Base-by-base conservation (phyloP, 2,113 vertebrate species). In the Pontoporia blainvillei region DNA sequence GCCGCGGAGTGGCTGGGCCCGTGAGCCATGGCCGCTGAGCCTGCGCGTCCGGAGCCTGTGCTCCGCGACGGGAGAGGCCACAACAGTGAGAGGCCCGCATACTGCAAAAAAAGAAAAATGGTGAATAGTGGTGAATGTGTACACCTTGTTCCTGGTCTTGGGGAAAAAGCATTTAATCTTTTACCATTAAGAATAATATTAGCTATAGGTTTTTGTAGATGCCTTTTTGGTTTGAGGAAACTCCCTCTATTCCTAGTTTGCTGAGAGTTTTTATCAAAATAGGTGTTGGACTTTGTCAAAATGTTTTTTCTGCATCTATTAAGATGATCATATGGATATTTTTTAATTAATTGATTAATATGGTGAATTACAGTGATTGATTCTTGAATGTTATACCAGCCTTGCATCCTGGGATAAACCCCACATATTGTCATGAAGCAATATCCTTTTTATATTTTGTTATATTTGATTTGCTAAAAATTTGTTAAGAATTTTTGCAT, bases 401-500 rank as follows among this genome's bases (percentile, higher is more conserved):
- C 14, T 72, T 89, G 25, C 44, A 49, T 96, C 34, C 59, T 92
- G 5, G 20, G 10, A 67, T 78, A 94, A 96, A 61, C 9, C 41
- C 8, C 29, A 67, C 52, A n/a, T n/a, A n/a, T 86, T 94, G 29
- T 90, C 36, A 73, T 44, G 8, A 87, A 94, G 20, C 27, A 76
- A 14, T 81, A 85, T 20, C 25, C 23, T 87, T 93, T 78, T 90
- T 89, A 52, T 54, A 23, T 92, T 94, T 94, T 78, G 1, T 87
- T 96, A 9, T 5, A 89, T 84, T 57, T 79, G 15, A 85, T 71
- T 83, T 90, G 27, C 41, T 90, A 86, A 94, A 94, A 91, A n/a
- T 66, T n/a, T 49, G 4, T 76, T 46, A 92, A 66, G 81, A 93
- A 73, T 81, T 82, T 86, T 96, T 92, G 2, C 39, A 67, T 31